Conservation (phyloP, 2,888 invertebrate genomes). For the Neocrepidodera transversa region DNA sequence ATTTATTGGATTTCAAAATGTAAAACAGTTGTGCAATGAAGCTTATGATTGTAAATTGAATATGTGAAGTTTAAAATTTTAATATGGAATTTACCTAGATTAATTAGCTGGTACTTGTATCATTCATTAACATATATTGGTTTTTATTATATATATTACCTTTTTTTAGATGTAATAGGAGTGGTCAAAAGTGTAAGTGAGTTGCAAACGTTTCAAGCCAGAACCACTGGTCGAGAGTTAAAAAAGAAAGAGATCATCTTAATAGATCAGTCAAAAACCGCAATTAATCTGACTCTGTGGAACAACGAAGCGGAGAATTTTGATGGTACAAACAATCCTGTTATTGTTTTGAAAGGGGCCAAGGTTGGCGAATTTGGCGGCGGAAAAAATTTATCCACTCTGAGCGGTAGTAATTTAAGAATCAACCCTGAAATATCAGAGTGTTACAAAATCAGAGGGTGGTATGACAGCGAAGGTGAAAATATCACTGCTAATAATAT, state of each 20-base stretch:
- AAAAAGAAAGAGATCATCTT: conserved; percentile 88
- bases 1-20: too few species aligned
- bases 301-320: conserved; percentile 87
- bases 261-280: conserved; percentile 83
- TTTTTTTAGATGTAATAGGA: conserved; percentile 85
- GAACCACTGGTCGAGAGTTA: conserved; percentile 79
- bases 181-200: conserved; percentile 80
- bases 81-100: too few species aligned
- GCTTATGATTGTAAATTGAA: too few species aligned
- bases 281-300: conserved; percentile 88
- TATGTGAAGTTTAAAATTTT: too few species aligned
- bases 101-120: too few species aligned
- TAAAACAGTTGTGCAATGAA: too few species aligned
- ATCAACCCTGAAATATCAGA: conserved; percentile 90
- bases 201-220: conserved; percentile 74
- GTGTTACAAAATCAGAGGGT: conserved; percentile 84
- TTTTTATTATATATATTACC: too few species aligned
- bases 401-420: conserved; percentile 70
- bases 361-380: conserved; percentile 88
- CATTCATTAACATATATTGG: too few species aligned
- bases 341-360: conserved; percentile 86
- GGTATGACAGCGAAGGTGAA: conserved; percentile 86
- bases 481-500: conserved; percentile 69
- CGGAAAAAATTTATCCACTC: conserved; percentile 70
- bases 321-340: conserved; percentile 76